Percentiles rank a stretch among this genome's conserved stretches.
Evolutionary conservation across 1,140 invertebrate genomes (phyloP).

Genomic region (Hirudo medicinalis): DNA sequence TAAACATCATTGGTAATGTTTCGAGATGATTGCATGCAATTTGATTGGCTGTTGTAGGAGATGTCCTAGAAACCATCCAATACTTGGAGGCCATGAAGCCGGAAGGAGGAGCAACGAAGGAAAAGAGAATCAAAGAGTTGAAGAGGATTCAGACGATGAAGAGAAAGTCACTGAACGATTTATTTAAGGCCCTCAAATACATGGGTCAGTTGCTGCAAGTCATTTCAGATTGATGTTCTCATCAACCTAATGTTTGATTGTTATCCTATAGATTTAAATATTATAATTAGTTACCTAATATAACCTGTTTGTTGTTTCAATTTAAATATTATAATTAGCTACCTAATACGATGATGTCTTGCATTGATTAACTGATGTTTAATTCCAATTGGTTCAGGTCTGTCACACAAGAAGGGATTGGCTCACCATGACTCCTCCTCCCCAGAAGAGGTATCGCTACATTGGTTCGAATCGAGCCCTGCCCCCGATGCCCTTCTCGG

Average conservation of each 20-base stretch:
- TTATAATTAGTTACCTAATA: too few relatives aligned
- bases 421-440: background rate
- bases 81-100: background rate
- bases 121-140: conserved; percentile 64
- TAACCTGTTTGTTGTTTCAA: too few relatives aligned
- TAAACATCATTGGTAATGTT: too few relatives aligned
- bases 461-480: too few relatives aligned
- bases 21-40: too few relatives aligned
- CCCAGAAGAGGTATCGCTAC: background rate
- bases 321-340: too few relatives aligned
- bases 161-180: conserved; percentile 62
- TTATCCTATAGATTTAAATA: too few relatives aligned
- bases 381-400: background rate
- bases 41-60: conserved; percentile 24
- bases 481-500: too few relatives aligned
- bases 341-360: background rate
- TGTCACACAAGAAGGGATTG: conserved; percentile 4
- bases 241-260: background rate
- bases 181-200: conserved; percentile 61
- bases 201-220: conserved; percentile 30
- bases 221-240: background rate
- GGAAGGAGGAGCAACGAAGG: conserved; percentile 39
- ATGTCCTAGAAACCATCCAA: conserved; percentile 33
- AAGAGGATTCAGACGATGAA: conserved; percentile 63
- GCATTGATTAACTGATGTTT: too few relatives aligned